Evolutionary conservation across 2,113 vertebrate genomes (phyloP), one percentile per base, ranked within the genome.

Genomic region (Lophochroa leadbeateri): DNA sequence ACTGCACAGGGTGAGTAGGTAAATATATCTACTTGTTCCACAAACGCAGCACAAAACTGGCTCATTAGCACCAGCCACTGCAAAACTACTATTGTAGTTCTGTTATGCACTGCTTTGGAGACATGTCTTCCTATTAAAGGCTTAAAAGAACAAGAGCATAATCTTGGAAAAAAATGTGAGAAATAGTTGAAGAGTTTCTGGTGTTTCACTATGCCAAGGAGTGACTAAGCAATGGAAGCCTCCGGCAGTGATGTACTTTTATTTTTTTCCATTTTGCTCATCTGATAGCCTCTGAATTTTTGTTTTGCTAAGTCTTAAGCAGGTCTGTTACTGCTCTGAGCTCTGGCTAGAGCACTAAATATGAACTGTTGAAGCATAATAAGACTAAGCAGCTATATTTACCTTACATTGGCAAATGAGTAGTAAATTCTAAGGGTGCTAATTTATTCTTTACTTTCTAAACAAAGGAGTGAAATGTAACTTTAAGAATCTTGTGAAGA

Each of bases 151-250:
- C 58, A 87, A 93, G 91, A 46, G 75, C 77, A 75, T 88, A 92
- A 72, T 94, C 83, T 76, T 94, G 90, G 92, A 92, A 96, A 92
- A 90, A 86, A 96, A 93, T 87, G 86, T 97, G 92, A 96, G 96
- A 96, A 96, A 93, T 72, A 93, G 52, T 53, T 89, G 39, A 86
- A 95, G 63, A 68, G 70, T 86, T 95, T 94, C 78, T 96, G 80
- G 88, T 82, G 89, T 86, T 96, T 96, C 69, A 70, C 44, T 64
- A 24, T 84, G 91, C 87, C 83, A 79, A 85, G 94, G 95, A 95
- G 94, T 97, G 96, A 92, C 96, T 94, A 94, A 95, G 90, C 67
- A 77, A 46, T 88, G 84, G 95, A 97, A 96, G 88, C 90, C 87
- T 94, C 82, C 70, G 72, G 84, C 74, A 91, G 91, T 67, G 68